phyloP scores from a whole-genome alignment of 2,797 vertebrate genomes.

The Rallus crepitans region DNA sequence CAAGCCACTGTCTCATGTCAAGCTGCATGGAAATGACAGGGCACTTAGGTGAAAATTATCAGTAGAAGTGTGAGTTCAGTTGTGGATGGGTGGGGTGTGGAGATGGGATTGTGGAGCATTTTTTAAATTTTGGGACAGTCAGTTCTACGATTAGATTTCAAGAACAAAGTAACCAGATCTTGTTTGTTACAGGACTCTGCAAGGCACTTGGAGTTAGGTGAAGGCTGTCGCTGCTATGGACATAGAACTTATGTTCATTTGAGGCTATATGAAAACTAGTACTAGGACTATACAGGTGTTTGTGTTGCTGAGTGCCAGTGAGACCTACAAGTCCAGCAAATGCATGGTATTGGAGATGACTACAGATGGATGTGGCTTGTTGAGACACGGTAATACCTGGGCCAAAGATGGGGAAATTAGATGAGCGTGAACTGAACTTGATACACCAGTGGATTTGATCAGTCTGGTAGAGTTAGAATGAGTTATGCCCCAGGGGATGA shows the following conservation, averaged over 20 bases:
- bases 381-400: background rate
- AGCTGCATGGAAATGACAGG: background rate
- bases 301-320: background rate
- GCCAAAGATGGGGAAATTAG: background rate
- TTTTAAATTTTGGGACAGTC: background rate
- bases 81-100: background rate
- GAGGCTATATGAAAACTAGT: background rate
- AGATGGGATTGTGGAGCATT: background rate
- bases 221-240: background rate
- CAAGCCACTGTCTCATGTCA: background rate
- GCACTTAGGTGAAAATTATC: background rate
- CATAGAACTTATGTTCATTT: background rate
- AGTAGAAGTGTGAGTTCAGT: background rate
- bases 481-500: background rate
- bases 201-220: background rate
- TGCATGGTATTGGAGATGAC: background rate
- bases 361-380: background rate
- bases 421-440: background rate
- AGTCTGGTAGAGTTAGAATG: background rate
- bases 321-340: background rate
- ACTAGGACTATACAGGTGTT: background rate
- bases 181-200: background rate
- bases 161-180: background rate
- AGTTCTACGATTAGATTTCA: background rate
- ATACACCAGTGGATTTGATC: background rate